These are phyloP conservation scores for Liopterus haemorrhoidalis DNA, from an alignment of 2,888 invertebrate genomes.

Conservation along the genomic window DNA sequence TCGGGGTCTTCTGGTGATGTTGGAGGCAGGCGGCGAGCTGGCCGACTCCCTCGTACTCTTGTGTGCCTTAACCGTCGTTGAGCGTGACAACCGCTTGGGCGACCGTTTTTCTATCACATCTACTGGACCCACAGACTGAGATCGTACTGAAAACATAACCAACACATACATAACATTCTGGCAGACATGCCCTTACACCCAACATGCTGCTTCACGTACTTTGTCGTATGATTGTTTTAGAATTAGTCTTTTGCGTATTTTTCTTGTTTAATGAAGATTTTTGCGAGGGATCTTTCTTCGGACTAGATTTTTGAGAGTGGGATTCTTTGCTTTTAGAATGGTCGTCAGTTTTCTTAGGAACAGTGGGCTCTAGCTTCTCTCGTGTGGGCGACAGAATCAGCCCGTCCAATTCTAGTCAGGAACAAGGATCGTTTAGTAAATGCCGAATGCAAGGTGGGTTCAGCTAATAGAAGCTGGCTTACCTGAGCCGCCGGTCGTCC, in stretches of 20 bases:
- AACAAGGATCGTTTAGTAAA: constrained; percentile 11
- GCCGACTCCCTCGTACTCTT: constrained; percentile 58
- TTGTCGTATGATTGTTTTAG: constrained; percentile 52
- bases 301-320: constrained; percentile 45
- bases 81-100: constrained; percentile 70
- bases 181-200: too few species aligned
- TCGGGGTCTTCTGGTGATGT: constrained; percentile 54
- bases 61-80: constrained; percentile 59
- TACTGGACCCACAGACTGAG: constrained; percentile 64
- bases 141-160: constrained; percentile 50
- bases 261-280: constrained; percentile 52
- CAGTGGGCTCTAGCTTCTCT: constrained; percentile 65
- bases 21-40: constrained; percentile 50
- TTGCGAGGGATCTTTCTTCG: constrained; percentile 54
- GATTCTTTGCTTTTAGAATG: constrained; percentile 36
- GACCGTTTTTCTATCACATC: constrained; percentile 61
- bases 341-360: constrained; percentile 54
- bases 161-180: too few species aligned
- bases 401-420: constrained; percentile 53
- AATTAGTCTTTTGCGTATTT: constrained; percentile 48
- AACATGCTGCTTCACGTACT: constrained; percentile 37
- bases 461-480: constrained; percentile 32
- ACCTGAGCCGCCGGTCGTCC: constrained; percentile 64
- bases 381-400: constrained; percentile 64
- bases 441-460: constrained; percentile 1